Evolutionary conservation across 2,113 vertebrate species (phyloP).

Genomic region (Takifugu flavidus): DNA sequence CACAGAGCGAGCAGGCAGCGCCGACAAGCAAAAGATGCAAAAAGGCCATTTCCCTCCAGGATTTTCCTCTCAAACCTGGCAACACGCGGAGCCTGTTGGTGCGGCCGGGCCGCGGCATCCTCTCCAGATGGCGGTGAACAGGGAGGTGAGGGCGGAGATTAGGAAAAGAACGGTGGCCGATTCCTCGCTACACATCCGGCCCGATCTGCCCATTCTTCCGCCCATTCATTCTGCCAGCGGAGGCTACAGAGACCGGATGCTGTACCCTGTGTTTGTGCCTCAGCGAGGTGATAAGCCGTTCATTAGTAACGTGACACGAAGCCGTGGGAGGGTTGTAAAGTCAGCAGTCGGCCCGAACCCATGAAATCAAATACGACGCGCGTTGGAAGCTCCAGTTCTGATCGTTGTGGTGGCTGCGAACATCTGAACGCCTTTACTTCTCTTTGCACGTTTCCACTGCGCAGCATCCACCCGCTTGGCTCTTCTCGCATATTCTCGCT

Average conservation of each 20-base stretch:
- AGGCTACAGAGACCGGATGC: slow-evolving; percentile 40
- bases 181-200: slow-evolving; percentile 70
- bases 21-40: slow-evolving; percentile 54
- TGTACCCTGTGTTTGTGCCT: slow-evolving; percentile 29
- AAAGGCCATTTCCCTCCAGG: slow-evolving; percentile 63
- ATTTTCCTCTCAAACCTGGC: slow-evolving; percentile 66
- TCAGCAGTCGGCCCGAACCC: neutral
- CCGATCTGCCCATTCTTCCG: slow-evolving; percentile 41
- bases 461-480: too few relatives aligned
- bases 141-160: slow-evolving; percentile 58
- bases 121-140: slow-evolving; percentile 72
- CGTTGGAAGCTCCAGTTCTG: neutral
- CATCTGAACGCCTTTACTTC: too few relatives aligned
- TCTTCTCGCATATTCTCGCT: too few relatives aligned
- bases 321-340: neutral
- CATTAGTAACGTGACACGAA: slow-evolving; percentile 26
- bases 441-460: too few relatives aligned
- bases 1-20: slow-evolving; percentile 48
- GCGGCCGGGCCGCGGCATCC: slow-evolving; percentile 70
- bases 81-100: slow-evolving; percentile 40
- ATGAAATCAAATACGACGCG: neutral
- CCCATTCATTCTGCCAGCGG: slow-evolving; percentile 32
- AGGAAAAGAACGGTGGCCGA: slow-evolving; percentile 65
- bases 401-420: too few relatives aligned
- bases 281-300: slow-evolving; percentile 40